These are phyloP conservation scores for Callipepla squamata DNA, from an alignment of 2,113 vertebrate species.

Conservation along the genomic window DNA sequence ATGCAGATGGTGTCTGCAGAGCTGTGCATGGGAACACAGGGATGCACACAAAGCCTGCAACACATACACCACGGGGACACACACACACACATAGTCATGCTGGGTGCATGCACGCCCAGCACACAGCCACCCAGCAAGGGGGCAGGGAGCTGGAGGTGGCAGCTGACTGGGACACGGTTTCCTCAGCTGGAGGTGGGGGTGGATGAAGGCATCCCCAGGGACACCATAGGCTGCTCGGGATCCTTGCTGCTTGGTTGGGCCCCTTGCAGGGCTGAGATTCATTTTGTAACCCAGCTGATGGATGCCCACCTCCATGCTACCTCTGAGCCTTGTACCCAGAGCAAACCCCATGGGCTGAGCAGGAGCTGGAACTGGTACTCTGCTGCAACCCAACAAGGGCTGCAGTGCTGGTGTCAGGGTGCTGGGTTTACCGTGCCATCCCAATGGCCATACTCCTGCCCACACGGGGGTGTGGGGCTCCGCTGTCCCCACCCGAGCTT, in stretches of 20 bases:
- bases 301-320: background rate
- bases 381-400: rapidly evolving
- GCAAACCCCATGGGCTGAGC: background rate
- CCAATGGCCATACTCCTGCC: too few relatives aligned
- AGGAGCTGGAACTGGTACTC: rapidly evolving
- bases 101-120: background rate
- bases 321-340: background rate
- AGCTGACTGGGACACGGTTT: background rate
- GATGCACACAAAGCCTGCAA: rapidly evolving
- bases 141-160: background rate
- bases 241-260: rapidly evolving
- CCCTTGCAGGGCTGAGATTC: background rate
- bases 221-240: background rate
- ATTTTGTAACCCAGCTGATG: background rate
- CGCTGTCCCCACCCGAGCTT: rapidly evolving
- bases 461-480: rapidly evolving
- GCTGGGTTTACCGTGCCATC: background rate
- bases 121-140: rapidly evolving
- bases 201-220: background rate
- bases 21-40: background rate
- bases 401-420: background rate
- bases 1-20: rapidly evolving
- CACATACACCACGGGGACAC: rapidly evolving
- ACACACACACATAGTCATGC: rapidly evolving
- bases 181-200: background rate